Percentiles rank a stretch among this genome's conserved stretches.
These are phyloP conservation scores for Cerceris ruficornis DNA, from an alignment of 2,888 invertebrate species.

Conservation along the genomic window DNA sequence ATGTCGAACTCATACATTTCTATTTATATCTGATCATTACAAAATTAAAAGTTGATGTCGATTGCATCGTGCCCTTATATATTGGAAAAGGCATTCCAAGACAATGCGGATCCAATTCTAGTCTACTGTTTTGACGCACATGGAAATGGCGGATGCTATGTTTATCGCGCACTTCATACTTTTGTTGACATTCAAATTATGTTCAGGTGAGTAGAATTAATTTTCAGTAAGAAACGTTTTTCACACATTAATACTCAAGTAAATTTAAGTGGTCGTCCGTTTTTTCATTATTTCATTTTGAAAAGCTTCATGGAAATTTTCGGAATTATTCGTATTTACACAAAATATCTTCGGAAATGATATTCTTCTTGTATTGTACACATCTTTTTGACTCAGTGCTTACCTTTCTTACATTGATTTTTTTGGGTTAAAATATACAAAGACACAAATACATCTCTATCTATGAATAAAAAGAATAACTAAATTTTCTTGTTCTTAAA, in stretches of 20 bases:
- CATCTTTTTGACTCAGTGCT: too few species aligned
- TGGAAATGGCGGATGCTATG: slow-evolving; percentile 78
- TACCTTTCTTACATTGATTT: too few species aligned
- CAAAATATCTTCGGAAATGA: too few species aligned
- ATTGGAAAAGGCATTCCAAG: neutral
- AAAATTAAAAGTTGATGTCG: slow-evolving; percentile 7
- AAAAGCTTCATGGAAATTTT: too few species aligned
- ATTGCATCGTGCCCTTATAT: neutral
- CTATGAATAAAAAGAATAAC: too few species aligned
- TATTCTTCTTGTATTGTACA: too few species aligned
- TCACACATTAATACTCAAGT: neutral
- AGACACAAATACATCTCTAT: too few species aligned
- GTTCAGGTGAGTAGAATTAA: slow-evolving; percentile 69
- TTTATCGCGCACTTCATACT: slow-evolving; percentile 77
- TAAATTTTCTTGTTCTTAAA: too few species aligned
- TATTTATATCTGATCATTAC: slow-evolving; percentile 14
- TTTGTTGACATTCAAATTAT: slow-evolving; percentile 75
- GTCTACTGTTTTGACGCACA: slow-evolving; percentile 77
- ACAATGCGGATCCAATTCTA: slow-evolving; percentile 50
- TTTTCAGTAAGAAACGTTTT: too few species aligned
- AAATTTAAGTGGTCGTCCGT: neutral
- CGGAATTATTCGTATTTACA: too few species aligned
- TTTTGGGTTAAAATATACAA: too few species aligned
- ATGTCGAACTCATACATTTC: slow-evolving; percentile 31
- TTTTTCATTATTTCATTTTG: too few species aligned